Base-by-base conservation (phyloP, 2,888 invertebrate genomes). In the Calameuta idolon region DNA sequence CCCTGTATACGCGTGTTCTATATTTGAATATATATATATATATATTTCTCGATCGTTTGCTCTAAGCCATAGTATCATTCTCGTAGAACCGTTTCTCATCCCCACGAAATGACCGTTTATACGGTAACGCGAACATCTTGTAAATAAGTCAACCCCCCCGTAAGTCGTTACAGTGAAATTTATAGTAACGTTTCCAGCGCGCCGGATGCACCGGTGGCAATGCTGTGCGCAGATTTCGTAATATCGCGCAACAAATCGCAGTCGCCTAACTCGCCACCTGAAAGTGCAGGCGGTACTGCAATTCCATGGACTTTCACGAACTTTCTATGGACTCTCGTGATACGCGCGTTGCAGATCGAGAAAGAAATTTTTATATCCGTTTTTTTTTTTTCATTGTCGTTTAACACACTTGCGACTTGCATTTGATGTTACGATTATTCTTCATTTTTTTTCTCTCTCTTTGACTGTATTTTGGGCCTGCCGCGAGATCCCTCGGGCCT, bases 301-400 rank as follows among this genome's bases (percentile, higher is more conserved):
- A 23, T 23, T 55, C 2, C 55, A 23, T 23, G 78, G 81, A 84
- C 83, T 83, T 84, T 84, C 82, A 83, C 82, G 81, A 84, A 84
- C 84, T 84, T 84, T 84, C 84, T 83, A 84, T 23, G 55, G 0
- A 9, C 55, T 55, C 23, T 55, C 55, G 9, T 1, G 2, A 0
- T 2, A 9, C 9, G 2, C 55, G 55, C 4, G 15, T 15, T 40
- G 4, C 4, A 15, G 12, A 15, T 9, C 55, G 9, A 55, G 23
- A 55, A 55, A 55, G 55, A 23, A 0, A 55, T 23, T 55, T 9
- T 23, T 55, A 55, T 23, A 15, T 5, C 0, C 55, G 15, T 23
- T 55, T 23, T 9, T 1, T 9, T 9, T 1, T 9, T 1, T 9
- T 9, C 2, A 23, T 23, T 55, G 9, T 55, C 55, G 5, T 55